A percentile compares a stretch with the other conserved stretches of the same genome.
phyloP scores from a whole-genome alignment of 1,140 invertebrate species.

The Muscidifurax raptorellus region DNA sequence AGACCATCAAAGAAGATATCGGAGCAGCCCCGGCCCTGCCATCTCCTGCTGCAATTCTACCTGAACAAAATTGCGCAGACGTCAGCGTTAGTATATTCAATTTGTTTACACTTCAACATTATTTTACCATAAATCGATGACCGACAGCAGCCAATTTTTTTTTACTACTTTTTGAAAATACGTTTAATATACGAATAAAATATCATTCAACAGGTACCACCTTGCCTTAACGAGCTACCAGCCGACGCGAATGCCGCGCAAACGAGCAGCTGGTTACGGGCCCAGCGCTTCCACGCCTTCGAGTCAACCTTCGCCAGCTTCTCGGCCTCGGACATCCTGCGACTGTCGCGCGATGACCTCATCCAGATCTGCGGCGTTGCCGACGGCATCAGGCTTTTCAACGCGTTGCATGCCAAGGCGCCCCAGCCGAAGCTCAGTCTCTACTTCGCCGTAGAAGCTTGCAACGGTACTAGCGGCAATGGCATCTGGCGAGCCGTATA shows the following conservation, averaged over 20 bases:
- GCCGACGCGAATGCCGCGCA: slow-evolving; percentile 82
- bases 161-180: no score
- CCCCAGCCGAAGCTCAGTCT: slow-evolving; percentile 86
- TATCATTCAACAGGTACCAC: neutral
- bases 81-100: slow-evolving; percentile 60
- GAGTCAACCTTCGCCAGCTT: slow-evolving; percentile 88
- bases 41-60: slow-evolving; percentile 62
- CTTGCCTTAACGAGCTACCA: slow-evolving; percentile 56
- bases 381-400: slow-evolving; percentile 93
- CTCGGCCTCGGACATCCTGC: slow-evolving; percentile 90
- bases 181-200: no score
- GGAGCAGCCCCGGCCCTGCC: slow-evolving; percentile 60
- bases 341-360: slow-evolving; percentile 91
- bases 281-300: slow-evolving; percentile 86
- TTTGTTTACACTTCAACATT: neutral
- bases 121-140: neutral
- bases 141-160: neutral
- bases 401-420: slow-evolving; percentile 87
- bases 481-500: slow-evolving; percentile 87
- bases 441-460: slow-evolving; percentile 82
- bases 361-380: slow-evolving; percentile 95
- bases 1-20: slow-evolving; percentile 66
- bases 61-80: slow-evolving; percentile 61
- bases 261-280: slow-evolving; percentile 87
- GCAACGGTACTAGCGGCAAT: neutral